Conservation (phyloP, 1,140 invertebrate genomes). For the Heliothis virescens region DNA sequence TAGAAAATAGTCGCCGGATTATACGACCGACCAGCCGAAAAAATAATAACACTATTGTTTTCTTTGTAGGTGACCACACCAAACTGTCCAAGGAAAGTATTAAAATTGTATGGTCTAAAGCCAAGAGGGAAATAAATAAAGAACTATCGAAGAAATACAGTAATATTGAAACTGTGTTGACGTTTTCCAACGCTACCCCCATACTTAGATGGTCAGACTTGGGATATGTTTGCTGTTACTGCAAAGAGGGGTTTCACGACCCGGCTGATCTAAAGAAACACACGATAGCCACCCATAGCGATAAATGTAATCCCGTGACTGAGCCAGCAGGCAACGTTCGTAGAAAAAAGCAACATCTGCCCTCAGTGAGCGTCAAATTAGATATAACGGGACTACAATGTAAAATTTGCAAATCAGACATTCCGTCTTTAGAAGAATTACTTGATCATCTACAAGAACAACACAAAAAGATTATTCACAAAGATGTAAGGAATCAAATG, state of each 20-base stretch:
- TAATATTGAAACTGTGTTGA: neutral
- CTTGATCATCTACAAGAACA: constrained; percentile 24
- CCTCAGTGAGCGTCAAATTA: constrained; percentile 11
- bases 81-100: neutral
- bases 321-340: neutral
- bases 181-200: constrained; percentile 44
- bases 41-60: constrained; percentile 1
- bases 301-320: neutral
- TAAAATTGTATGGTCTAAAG: neutral
- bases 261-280: constrained; percentile 48
- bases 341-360: neutral
- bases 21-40: neutral
- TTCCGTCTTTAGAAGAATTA: constrained; percentile 15
- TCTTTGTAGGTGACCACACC: constrained; percentile 15
- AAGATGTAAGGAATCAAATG: constrained; percentile 56
- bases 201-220: constrained; percentile 22
- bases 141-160: neutral
- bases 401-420: constrained; percentile 18
- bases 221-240: constrained; percentile 48
- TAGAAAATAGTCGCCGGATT: no score
- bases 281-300: constrained; percentile 16
- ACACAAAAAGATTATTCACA: constrained; percentile 18
- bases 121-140: neutral
- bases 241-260: constrained; percentile 15
- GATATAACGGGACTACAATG: constrained; percentile 42